Evolutionary conservation across 2,797 vertebrate species (phyloP), one percentile per base, ranked within the genome.

Genomic region (Kryptopterus vitreolus): DNA sequence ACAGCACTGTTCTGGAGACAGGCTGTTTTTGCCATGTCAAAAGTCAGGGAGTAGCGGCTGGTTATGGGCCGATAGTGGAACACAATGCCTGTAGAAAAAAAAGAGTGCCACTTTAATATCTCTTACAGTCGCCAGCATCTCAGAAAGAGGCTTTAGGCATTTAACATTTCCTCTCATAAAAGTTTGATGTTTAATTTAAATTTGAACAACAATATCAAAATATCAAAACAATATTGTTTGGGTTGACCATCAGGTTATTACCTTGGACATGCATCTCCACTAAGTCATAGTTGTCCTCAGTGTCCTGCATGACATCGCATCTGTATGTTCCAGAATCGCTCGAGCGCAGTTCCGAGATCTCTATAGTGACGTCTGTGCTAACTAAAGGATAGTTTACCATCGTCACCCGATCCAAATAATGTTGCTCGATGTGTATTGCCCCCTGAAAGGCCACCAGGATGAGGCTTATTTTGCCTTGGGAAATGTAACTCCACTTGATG

Each of bases 1-100:
- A 92, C 90, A 22, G 96, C 98, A 0, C 95, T 95, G 93, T 98
- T 99, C 87, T 96, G 95, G 76, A 96, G 91, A 79, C 98, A 99
- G 26, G 96, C 98, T 35, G 94, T 93, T 86, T 98, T 96, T 10
- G 98, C 98, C 84, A 92, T 94, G 90, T 97, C 95, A 6, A 97
- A 99, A 22, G 95, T 96, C 84, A 99, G 89, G 11, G 96, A 98
- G 90, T 99, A 99, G 83, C 98, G 96, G 0, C 94, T 96, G 82
- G 96, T 94, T 87, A 98, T 98, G 76, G 97, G 96, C 87, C 98
- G 93, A 89, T 99, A 99, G 89, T 99, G 98, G 91, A 99, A 99
- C 46, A 99, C 96, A 0, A 99, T 90, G 15, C 98, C 98, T 99
- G 89, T 35, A 38, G 35, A 81, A 4, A 70, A 58, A 15, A 63